Evolutionary conservation across 2,113 vertebrate species (phyloP), one percentile per base, ranked within the genome.

Genomic region (Tympanuchus pallidicinctus): DNA sequence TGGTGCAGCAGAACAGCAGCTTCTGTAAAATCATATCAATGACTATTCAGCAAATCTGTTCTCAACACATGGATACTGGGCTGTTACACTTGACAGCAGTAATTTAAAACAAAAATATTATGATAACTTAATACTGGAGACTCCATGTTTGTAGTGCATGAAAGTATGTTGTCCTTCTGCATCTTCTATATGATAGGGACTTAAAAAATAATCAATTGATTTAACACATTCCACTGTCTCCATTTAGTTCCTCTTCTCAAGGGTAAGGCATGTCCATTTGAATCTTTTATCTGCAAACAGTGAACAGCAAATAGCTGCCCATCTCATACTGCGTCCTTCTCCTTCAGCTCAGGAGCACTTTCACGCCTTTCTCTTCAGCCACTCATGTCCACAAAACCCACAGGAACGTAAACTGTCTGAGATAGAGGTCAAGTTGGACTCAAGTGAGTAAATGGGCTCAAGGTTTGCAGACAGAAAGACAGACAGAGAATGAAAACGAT

Each of bases 151-250:
- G 27, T 0, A 8, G 54, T 78, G 42, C 38, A 69, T 42, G 54
- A 73, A 80, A 0, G 0, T 9, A 4, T 0, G 0, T 18, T 28
- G 22, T 42, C 30, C n/a, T n/a, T 73, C 63, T 28, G n/a, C 24
- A 38, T 9, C 50, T 66, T 79, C 65, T 16, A 16, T 34, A 34
- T n/a, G 50, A 50, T 42, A 87, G 61, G 36, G 24, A 63, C 21
- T 82, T 84, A 4, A 47, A 61, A 57, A 57, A 79, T 54, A 79
- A 34, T 45, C 18, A 19, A 45, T 13, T 36, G 21, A n/a, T 82
- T 82, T 75, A 81, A 64, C 24, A 56, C 50, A 30, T 88, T 94
- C 56, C 43, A 2, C 36, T 75, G 9, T 78, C 86, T 80, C 48
- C 38, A 73, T 36, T 77, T 69, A 59, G 85, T 76, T 79, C 50